These are phyloP conservation scores for Drosophila conformis DNA, from an alignment of 2,888 invertebrate genomes.

Conservation along the genomic window DNA sequence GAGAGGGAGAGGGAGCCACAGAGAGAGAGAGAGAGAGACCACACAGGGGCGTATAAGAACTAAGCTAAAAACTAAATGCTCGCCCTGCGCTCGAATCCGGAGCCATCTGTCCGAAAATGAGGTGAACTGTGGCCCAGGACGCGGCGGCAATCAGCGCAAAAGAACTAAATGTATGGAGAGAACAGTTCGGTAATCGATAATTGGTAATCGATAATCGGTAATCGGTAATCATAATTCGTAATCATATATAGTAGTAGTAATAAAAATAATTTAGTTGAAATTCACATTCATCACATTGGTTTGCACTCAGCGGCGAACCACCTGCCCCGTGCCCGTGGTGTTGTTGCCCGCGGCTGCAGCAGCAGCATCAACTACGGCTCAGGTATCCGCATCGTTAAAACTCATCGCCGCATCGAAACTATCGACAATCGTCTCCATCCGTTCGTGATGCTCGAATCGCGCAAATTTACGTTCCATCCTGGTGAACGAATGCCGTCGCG, in stretches of 20 bases:
- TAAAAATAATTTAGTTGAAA: constrained; percentile 82
- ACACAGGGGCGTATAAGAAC: constrained; percentile 67
- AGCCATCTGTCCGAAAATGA: constrained; percentile 1
- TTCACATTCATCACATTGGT: constrained; percentile 83
- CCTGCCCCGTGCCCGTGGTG: constrained; percentile 59
- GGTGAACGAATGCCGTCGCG: constrained; percentile 46
- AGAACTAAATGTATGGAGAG: constrained; percentile 78
- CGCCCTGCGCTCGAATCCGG: constrained; percentile 56
- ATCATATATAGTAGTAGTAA: constrained; percentile 70
- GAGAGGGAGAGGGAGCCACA: not conserved
- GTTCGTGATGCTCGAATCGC: constrained; percentile 80
- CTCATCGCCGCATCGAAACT: constrained; percentile 82
- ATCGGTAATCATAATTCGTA: constrained; percentile 54
- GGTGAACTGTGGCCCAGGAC: constrained; percentile 17
- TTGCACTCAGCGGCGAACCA: constrained; percentile 70
- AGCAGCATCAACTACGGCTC: constrained; percentile 42
- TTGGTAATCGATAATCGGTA: constrained; percentile 41
- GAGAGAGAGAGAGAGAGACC: constrained; percentile 22
- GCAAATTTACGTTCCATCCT: constrained; percentile 73
- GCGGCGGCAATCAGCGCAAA: constrained; percentile 65
- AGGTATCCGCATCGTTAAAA: constrained; percentile 79
- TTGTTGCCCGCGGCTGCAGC: constrained; percentile 33
- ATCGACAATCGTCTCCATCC: constrained; percentile 82
- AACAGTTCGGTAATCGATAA: constrained; percentile 71
- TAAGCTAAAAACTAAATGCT: constrained; percentile 79